A percentile compares a stretch with the other conserved stretches of the same genome.
phyloP scores from a whole-genome alignment of 2,888 invertebrate genomes.

The Limnephilus rhombicus region DNA sequence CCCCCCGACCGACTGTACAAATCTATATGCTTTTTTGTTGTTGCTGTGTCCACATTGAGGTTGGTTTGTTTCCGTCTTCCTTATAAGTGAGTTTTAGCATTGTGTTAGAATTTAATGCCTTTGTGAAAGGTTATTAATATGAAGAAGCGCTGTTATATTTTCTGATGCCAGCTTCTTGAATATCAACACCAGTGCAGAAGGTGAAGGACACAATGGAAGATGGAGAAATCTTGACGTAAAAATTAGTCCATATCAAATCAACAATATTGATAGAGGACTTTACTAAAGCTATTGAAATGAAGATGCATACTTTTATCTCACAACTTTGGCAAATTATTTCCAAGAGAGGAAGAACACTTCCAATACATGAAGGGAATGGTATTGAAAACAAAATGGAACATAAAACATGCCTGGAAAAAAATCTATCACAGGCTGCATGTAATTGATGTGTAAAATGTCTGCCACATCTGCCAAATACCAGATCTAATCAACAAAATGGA shows the following conservation, averaged over 20 bases:
- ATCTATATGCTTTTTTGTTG: neutral
- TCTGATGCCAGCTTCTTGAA: neutral
- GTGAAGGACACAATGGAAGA: neutral
- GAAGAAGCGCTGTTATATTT: neutral
- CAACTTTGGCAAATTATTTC: neutral
- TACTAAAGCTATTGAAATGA: neutral
- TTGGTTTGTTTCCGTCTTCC: neutral
- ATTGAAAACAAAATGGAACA: neutral
- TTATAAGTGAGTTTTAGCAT: neutral
- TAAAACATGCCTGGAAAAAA: too few species aligned
- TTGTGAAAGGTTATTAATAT: neutral
- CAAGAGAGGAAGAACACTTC: neutral
- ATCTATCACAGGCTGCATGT: too few species aligned
- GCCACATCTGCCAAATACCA: too few species aligned
- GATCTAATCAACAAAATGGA: too few species aligned
- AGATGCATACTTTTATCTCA: neutral
- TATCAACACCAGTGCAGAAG: neutral
- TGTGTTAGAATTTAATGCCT: neutral
- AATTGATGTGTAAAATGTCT: too few species aligned
- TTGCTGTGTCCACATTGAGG: neutral
- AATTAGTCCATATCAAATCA: neutral
- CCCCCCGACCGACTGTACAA: neutral
- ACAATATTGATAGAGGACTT: neutral
- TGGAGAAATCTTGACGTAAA: neutral
- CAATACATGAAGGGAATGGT: neutral